phyloP scores from a whole-genome alignment of 2,888 invertebrate genomes.

The Amblyjoppa proteus region DNA sequence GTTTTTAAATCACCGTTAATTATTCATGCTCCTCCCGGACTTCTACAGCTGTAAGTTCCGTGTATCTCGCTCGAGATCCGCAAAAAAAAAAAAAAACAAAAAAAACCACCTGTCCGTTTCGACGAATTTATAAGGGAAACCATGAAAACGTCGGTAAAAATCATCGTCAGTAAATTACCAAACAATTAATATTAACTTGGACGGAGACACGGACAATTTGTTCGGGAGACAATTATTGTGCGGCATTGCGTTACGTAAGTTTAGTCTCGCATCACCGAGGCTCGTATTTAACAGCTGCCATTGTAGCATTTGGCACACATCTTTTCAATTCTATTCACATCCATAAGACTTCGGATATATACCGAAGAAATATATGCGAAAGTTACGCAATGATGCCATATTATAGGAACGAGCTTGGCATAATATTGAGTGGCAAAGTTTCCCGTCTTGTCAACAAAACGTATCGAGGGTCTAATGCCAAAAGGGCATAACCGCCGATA shows the following conservation, averaged over 20 bases:
- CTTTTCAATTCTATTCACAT: conserved; percentile 59
- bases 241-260: conserved; percentile 58
- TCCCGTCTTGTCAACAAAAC: background rate
- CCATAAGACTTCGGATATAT: conserved; percentile 2
- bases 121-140: conserved; percentile 3
- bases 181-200: background rate
- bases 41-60: background rate
- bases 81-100: background rate
- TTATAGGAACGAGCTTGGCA: conserved; percentile 4
- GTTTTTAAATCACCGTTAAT: conserved; percentile 7
- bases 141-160: background rate
- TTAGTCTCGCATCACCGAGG: background rate
- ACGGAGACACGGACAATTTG: background rate
- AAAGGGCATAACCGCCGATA: background rate
- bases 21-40: conserved; percentile 15
- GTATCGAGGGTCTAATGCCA: background rate
- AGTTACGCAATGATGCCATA: conserved; percentile 45
- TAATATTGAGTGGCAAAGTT: conserved; percentile 4
- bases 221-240: conserved; percentile 3
- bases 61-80: background rate
- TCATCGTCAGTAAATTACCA: background rate
- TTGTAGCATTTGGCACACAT: conserved; percentile 57
- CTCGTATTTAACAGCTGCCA: conserved; percentile 58
- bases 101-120: background rate
- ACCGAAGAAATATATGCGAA: conserved; percentile 33